These are phyloP conservation scores for Kradibia gibbosae DNA, from an alignment of 1,140 invertebrate genomes.

Conservation along the genomic window DNA sequence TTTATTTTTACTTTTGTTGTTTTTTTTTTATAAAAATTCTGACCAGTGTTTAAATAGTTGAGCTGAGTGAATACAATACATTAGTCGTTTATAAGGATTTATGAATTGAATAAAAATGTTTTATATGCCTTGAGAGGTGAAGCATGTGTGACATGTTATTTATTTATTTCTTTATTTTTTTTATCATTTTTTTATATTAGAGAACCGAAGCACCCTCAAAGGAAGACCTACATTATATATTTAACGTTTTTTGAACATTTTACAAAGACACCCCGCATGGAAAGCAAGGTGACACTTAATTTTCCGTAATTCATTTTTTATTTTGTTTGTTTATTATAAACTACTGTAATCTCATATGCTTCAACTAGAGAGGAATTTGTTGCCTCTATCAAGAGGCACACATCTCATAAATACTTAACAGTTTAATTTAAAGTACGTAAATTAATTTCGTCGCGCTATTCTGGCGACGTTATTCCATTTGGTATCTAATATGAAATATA, in stretches of 20 bases:
- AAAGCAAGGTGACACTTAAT: slow-evolving; percentile 50
- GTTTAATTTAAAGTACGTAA: slow-evolving; percentile 38
- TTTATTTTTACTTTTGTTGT: slow-evolving; percentile 28
- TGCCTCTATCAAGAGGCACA: slow-evolving; percentile 17
- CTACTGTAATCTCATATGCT: slow-evolving; percentile 38
- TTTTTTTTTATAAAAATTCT: slow-evolving; percentile 45
- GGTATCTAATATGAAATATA: not conserved
- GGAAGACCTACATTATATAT: slow-evolving; percentile 48
- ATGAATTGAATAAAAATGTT: slow-evolving; percentile 50
- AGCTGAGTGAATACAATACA: slow-evolving; percentile 48
- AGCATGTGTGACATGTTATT: slow-evolving; percentile 47
- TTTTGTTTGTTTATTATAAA: slow-evolving; percentile 31
- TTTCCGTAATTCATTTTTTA: slow-evolving; percentile 14
- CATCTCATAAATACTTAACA: slow-evolving; percentile 46
- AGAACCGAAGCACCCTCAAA: slow-evolving; percentile 50
- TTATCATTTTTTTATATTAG: too few relatives aligned
- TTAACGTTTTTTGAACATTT: slow-evolving; percentile 40
- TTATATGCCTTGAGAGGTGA: slow-evolving; percentile 46
- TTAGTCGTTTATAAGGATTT: slow-evolving; percentile 48
- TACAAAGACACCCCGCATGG: slow-evolving; percentile 47
- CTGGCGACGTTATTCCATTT: not conserved
- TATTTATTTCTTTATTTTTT: too few relatives aligned
- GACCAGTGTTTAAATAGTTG: slow-evolving; percentile 45
- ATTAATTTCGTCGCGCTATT: slow-evolving; percentile 37
- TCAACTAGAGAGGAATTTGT: slow-evolving; percentile 41